Percentiles rank a stretch among this genome's conserved stretches.
Conservation (phyloP, 2,797 vertebrate genomes). For the Poecilia wingei region DNA sequence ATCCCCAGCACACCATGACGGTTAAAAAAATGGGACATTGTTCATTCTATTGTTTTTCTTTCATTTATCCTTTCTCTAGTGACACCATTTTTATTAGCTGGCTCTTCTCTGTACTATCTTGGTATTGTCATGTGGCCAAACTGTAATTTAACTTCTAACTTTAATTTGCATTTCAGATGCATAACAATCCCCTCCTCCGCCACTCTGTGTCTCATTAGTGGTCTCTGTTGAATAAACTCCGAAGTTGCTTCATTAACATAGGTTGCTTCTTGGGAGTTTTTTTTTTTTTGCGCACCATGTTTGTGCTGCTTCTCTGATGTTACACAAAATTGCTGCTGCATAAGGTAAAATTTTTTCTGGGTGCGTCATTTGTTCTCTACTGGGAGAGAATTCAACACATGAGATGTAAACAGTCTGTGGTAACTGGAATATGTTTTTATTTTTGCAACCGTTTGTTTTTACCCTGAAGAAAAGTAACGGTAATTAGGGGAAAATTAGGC, state of each 20-base stretch:
- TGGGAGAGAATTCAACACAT: conserved; percentile 20
- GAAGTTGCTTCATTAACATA: conserved; percentile 75
- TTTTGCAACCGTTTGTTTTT: neutral
- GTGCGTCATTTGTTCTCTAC: conserved; percentile 6
- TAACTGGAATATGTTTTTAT: neutral
- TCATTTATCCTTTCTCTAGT: conserved; percentile 29
- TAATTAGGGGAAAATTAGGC: neutral
- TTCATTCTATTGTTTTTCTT: conserved; percentile 27
- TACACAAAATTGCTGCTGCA: conserved; percentile 55
- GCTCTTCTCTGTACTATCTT: conserved; percentile 45
- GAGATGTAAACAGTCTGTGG: neutral
- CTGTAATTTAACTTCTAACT: conserved; percentile 72
- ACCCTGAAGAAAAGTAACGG: neutral
- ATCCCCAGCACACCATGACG: neutral
- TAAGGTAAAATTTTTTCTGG: conserved; percentile 47
- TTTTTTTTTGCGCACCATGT: conserved; percentile 39
- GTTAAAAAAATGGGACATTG: neutral
- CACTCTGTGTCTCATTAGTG: conserved; percentile 76
- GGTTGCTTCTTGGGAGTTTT: conserved; percentile 61
- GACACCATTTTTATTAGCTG: conserved; percentile 30
- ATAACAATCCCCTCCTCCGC: conserved; percentile 68
- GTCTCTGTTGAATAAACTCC: conserved; percentile 63
- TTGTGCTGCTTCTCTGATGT: conserved; percentile 46
- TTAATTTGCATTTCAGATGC: conserved; percentile 84
- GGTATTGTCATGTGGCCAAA: conserved; percentile 65